These are phyloP conservation scores for Carlito syrichta DNA, from an alignment of 2,113 vertebrate genomes.

Conservation along the genomic window DNA sequence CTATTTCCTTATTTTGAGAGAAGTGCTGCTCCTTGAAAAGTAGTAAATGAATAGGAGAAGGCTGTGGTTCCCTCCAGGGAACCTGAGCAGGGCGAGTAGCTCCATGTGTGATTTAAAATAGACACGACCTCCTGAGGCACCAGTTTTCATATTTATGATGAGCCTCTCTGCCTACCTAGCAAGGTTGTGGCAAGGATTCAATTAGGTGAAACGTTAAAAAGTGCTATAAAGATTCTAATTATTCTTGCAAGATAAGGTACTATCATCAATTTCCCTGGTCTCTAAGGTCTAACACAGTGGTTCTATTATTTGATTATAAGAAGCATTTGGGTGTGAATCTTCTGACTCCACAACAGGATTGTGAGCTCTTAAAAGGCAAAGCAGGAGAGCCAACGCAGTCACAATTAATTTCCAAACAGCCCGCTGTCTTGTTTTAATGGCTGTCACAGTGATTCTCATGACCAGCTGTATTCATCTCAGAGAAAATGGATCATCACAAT, in stretches of 20 bases:
- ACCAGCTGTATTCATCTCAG: neutral
- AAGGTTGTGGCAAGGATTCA: neutral
- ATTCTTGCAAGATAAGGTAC: neutral
- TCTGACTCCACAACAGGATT: neutral
- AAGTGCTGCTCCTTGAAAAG: neutral
- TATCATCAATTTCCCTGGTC: neutral
- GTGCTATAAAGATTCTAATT: neutral
- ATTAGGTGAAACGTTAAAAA: neutral
- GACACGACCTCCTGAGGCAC: neutral
- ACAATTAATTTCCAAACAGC: neutral
- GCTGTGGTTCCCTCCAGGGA: neutral
- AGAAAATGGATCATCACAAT: neutral
- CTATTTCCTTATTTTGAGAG: conserved; percentile 34
- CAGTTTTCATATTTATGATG: neutral
- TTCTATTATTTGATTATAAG: neutral
- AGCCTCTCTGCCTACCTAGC: neutral
- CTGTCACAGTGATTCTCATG: neutral
- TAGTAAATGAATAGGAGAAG: neutral
- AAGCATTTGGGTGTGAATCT: neutral
- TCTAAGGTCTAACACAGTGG: neutral
- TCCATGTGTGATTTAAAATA: neutral
- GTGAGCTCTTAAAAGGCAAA: neutral
- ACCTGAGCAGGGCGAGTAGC: neutral
- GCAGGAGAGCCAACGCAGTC: neutral
- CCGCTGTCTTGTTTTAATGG: neutral